Conservation (phyloP, 2,888 invertebrate species). For the Caenorhabditis macrosperma region DNA sequence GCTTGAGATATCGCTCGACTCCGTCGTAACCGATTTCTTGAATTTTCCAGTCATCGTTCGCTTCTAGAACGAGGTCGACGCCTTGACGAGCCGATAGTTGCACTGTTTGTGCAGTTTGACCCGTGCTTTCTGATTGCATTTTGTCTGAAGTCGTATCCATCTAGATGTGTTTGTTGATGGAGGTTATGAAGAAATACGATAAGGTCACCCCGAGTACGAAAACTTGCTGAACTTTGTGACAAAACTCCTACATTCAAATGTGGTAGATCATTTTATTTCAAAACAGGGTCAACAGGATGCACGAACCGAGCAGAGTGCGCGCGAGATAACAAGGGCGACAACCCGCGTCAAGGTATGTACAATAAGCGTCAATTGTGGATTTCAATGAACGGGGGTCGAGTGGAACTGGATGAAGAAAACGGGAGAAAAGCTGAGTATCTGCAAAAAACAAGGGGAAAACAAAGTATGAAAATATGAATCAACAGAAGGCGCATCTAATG, state of each 20-base stretch:
- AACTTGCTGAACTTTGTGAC: too few relatives aligned
- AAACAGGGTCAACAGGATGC: conserved; percentile 36
- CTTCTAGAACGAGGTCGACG: conserved; percentile 57
- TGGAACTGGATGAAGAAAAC: not conserved
- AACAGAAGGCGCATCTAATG: conserved; percentile 78
- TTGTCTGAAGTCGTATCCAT: too few relatives aligned
- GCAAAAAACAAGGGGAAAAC: conserved; percentile 35
- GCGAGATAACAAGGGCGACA: conserved; percentile 55
- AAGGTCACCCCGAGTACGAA: too few relatives aligned
- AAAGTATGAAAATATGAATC: conserved; percentile 25
- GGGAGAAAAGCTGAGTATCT: conserved; percentile 51
- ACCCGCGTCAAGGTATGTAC: conserved; percentile 67
- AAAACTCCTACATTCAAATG: too few relatives aligned
- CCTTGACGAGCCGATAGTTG: conserved; percentile 36
- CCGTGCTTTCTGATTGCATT: conserved; percentile 15
- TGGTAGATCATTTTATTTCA: not conserved
- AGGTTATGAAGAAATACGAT: too few relatives aligned
- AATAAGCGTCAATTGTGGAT: conserved; percentile 25
- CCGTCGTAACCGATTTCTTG: conserved; percentile 77
- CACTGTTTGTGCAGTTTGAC: not conserved
- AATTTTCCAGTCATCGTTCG: conserved; percentile 74
- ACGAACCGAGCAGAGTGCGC: conserved; percentile 65
- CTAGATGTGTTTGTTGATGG: too few relatives aligned
- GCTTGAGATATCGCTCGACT: conserved; percentile 73
- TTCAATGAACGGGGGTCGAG: conserved; percentile 2